Evolutionary conservation across 2,888 invertebrate genomes (phyloP).

Genomic region (Eurytoma adleriae): DNA sequence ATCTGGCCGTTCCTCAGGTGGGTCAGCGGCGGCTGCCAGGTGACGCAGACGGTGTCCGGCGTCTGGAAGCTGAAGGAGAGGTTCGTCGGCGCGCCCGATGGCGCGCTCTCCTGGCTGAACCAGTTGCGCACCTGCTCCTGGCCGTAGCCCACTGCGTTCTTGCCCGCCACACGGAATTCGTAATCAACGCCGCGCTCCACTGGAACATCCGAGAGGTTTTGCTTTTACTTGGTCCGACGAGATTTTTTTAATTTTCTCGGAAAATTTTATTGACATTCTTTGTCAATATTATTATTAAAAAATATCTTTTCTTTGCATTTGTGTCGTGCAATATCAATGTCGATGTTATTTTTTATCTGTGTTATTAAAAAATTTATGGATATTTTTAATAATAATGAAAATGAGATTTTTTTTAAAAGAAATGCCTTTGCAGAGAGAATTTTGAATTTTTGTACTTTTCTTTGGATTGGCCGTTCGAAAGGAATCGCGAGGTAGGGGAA

Average conservation of each 20-base stretch:
- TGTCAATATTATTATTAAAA: background rate
- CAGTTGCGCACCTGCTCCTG: constrained; percentile 95
- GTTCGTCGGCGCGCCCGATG: constrained; percentile 91
- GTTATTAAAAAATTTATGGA: too few species aligned
- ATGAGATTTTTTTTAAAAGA: too few species aligned
- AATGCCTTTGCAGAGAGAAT: too few species aligned
- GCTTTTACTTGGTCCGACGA: background rate
- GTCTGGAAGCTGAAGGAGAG: constrained; percentile 92
- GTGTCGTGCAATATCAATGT: too few species aligned
- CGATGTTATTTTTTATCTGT: too few species aligned
- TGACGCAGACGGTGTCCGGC: constrained; percentile 93
- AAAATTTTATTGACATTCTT: background rate
- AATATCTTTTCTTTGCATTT: too few species aligned
- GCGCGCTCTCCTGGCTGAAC: constrained; percentile 95
- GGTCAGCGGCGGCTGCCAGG: constrained; percentile 91
- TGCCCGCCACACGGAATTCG: constrained; percentile 97
- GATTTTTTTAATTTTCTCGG: too few species aligned
- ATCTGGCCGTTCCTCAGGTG: constrained; percentile 96
- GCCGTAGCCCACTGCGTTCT: constrained; percentile 95
- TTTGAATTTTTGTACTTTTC: too few species aligned
- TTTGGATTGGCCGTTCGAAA: too few species aligned
- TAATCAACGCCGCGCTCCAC: constrained; percentile 94
- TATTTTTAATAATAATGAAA: too few species aligned
- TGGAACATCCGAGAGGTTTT: constrained; percentile 42
- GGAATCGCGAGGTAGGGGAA: too few species aligned